Base-by-base conservation (phyloP, 2,113 vertebrate genomes). In the Hippocampus guttulatus region DNA sequence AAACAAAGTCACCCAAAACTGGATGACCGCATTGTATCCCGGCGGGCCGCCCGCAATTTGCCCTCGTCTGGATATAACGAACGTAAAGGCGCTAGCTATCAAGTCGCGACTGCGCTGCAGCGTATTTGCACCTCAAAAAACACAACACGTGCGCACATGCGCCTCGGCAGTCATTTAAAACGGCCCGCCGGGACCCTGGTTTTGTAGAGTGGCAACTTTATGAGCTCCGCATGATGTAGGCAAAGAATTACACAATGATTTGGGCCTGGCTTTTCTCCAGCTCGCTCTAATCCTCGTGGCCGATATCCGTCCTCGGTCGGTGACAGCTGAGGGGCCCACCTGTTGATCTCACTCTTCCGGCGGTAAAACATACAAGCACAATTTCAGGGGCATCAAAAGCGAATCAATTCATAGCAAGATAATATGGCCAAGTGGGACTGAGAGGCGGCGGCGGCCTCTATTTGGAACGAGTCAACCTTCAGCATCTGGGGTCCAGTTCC, bases 201-300 rank as follows among this genome's bases (percentile, higher is more conserved):
- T 55, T 55, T 55, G 52, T 77, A 45, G 74, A 76, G 77, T 84
- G 79, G 78, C 82, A 86, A 81, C 78, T 88, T 85, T 80, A 85
- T 80, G 79, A 84, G 78, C 73, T 63, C 62, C 71, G 74, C 78
- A 81, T 74, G 67, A 68, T 67, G 71, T 75, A 1, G 43, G 70
- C 55, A 69, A 73, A 76, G 83, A 81, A 85, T 43, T 18, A 38
- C 69, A 75, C 52, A 9, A 11, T 55, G 10, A n/a, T 23, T 55
- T 12, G n/a, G 52, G 21, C 52, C 52, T n/a, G 52, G 52, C 21
- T 55, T 20, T n/a, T 11, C 52, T 23, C n/a, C 10, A n/a, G 21
- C 69, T 72, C 52, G 51, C 58, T 70, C 77, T 71, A 82, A 54
- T 68, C 72, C 63, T 60, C 23, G 30, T 38, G 33, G 54, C 54